Base-by-base conservation (phyloP, 1,140 invertebrate species). In the Caerostris extrusa region DNA sequence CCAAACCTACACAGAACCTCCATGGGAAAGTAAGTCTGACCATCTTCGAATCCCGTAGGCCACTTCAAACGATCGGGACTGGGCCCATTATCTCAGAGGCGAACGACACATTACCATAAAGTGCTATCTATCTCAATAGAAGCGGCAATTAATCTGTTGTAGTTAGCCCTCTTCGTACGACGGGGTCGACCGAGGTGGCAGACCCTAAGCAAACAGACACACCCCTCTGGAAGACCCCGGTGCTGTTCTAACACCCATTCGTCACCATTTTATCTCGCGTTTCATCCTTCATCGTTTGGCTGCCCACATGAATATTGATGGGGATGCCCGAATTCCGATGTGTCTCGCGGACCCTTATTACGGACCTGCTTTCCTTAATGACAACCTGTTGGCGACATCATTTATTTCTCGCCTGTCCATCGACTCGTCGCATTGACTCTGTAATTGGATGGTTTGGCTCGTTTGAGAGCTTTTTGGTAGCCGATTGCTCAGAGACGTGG, bases 241-340 rank as follows among this genome's bases (percentile, higher is more conserved):
- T 56, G 56, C 55, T 83, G 56, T 83, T 77, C 53, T 77, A 77
- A 77, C 71, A 77, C 82, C 82, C 82, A 83, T 83, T 83, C 82
- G 82, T 83, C 82, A 56, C 82, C 55, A 83, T 83, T 58, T 77
- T 77, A 77, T 77, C 71, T n/a, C 7, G 6, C n/a, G 56, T 83
- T 58, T 7, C 82, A 83, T 83, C 82, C 82, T 83, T 83, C 82
- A 83, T 83, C 82, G 34, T 83, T 64, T 34, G 71, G 34, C 34
- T 50, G 71, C 50, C 71, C 71, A 77, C 82, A 83, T 83, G 82
- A 83, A 83, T 83, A 83, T 83, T 83, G 82, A 83, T 83, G 55
- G 71, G 71, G 14, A 14, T 50, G 71, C 12, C 50, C 82, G 56
- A 58, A 83, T 83, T 83, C 82, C 82, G 50, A 77, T 50, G 53